Conservation (phyloP, 2,797 vertebrate species). For the Amblyopsis hoosieri region DNA sequence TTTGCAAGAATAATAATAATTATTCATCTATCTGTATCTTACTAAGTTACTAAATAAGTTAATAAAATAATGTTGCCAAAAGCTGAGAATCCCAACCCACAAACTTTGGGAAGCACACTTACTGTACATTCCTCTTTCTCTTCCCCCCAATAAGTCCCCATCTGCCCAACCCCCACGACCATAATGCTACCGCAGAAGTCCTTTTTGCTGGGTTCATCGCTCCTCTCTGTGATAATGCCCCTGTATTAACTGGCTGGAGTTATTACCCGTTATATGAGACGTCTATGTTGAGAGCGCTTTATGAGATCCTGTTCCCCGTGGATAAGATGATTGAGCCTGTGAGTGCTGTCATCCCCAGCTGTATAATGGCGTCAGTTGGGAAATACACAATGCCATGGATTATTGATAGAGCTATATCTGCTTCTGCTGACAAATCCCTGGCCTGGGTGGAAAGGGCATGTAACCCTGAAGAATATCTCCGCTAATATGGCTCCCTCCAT, state of each 20-base stretch:
- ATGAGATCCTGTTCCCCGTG: slow-evolving; percentile 92
- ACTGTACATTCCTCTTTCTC: slow-evolving; percentile 22
- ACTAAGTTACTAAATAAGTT: too few species aligned
- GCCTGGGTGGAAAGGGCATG: slow-evolving; percentile 81
- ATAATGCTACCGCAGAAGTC: slow-evolving; percentile 46
- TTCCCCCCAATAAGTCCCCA: slow-evolving; percentile 22
- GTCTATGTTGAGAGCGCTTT: slow-evolving; percentile 92
- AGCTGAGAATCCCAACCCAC: too few species aligned
- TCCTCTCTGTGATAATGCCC: slow-evolving; percentile 81
- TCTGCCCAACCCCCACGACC: slow-evolving; percentile 3
- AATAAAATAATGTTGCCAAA: too few species aligned
- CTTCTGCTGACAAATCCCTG: slow-evolving; percentile 90
- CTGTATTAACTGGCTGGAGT: slow-evolving; percentile 85
- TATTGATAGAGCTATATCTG: slow-evolving; percentile 92
- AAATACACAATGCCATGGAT: slow-evolving; percentile 92
- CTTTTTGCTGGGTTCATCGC: slow-evolving; percentile 75
- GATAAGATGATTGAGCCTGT: slow-evolving; percentile 89
- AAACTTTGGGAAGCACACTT: slow-evolving; percentile 2
- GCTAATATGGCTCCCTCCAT: slow-evolving; percentile 75
- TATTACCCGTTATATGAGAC: slow-evolving; percentile 90
- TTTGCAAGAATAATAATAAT: too few species aligned
- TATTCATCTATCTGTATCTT: too few species aligned
- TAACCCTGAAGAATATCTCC: slow-evolving; percentile 87
- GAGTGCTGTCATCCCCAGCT: slow-evolving; percentile 86
- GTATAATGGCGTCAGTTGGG: slow-evolving; percentile 87